Evolutionary conservation across 2,113 vertebrate genomes (phyloP), one percentile per base, ranked within the genome.

Genomic region (Siphamia tubifer): DNA sequence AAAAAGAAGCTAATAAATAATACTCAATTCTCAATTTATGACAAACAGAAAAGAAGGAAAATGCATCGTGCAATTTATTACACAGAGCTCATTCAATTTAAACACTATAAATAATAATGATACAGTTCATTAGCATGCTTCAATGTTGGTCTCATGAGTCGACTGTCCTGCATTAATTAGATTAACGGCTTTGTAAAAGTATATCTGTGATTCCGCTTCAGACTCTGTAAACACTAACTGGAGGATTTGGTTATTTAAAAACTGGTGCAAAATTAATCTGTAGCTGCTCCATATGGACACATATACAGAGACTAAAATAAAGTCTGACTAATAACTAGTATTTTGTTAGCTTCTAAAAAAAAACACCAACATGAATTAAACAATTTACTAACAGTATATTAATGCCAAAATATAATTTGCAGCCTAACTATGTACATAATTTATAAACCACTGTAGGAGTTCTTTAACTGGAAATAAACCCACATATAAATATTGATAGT

Each of bases 11-110:
- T 10, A 12, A 40, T 56, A 48, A 55, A 51, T 63, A 15, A 21
- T 30, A 53, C 21, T 40, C n/a, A 43, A 43, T 60, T 56, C 49
- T 77, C 48, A 42, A 45, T 43, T 58, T 75, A 42, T 57, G 62
- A 62, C 65, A 68, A 43, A 76, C 42, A 28, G 53, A 49, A 39
- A 55, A 57, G n/a, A 24, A 40, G 24, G 35, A 60, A 44, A 54
- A 65, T 49, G 52, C 45, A 75, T 78, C 52, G 39, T 24, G 24
- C 57, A 40, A 67, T 82, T 28, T 40, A 60, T 40, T 38, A 34
- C 62, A 54, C 40, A 66, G 63, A 58, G 42, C 57, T 62, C 20
- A 74, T 65, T 73, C 4, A 4, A 54, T 25, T 31, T 32, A 35
- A 36, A 36, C 36, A 38, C 43, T 9, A 63, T 48, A n/a, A 8